A percentile compares a stretch with the other conserved stretches of the same genome.
Evolutionary conservation across 2,113 vertebrate species (phyloP).

Genomic region (Catharus bicknelli): DNA sequence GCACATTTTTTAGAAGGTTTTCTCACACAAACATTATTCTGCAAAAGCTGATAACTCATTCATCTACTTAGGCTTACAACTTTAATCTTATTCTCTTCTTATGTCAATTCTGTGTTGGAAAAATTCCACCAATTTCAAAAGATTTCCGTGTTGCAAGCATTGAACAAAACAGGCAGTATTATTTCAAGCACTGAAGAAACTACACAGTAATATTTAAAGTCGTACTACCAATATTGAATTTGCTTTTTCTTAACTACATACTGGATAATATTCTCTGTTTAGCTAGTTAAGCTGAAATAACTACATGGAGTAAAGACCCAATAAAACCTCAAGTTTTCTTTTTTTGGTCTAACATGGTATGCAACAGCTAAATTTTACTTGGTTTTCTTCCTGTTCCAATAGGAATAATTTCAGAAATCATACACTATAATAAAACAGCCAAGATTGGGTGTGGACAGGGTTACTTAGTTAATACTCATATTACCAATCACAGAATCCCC

Average conservation of each 20-base stretch:
- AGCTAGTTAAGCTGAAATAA: background rate
- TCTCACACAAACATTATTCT: conserved; percentile 32
- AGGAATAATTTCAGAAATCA: background rate
- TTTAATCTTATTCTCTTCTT: conserved; percentile 20
- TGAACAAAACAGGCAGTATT: background rate
- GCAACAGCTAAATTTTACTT: background rate
- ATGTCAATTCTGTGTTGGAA: background rate
- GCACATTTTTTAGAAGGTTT: conserved; percentile 8
- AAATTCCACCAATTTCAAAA: conserved; percentile 14
- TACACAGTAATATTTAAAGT: background rate
- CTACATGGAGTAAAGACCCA: background rate
- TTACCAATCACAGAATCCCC: background rate
- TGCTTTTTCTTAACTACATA: background rate
- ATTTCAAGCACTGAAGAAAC: background rate
- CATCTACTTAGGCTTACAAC: conserved; percentile 27
- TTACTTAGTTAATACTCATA: background rate
- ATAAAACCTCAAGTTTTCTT: background rate
- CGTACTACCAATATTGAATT: background rate
- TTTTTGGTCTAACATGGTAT: background rate
- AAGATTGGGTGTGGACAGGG: background rate
- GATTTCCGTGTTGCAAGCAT: background rate
- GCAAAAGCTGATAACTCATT: conserved; percentile 30
- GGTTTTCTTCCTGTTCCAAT: background rate
- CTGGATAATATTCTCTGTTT: background rate
- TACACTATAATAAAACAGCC: background rate